Percentiles rank a stretch among this genome's conserved stretches.
Conservation (phyloP, 2,888 invertebrate genomes). For the Pristionchus exspectatus region DNA sequence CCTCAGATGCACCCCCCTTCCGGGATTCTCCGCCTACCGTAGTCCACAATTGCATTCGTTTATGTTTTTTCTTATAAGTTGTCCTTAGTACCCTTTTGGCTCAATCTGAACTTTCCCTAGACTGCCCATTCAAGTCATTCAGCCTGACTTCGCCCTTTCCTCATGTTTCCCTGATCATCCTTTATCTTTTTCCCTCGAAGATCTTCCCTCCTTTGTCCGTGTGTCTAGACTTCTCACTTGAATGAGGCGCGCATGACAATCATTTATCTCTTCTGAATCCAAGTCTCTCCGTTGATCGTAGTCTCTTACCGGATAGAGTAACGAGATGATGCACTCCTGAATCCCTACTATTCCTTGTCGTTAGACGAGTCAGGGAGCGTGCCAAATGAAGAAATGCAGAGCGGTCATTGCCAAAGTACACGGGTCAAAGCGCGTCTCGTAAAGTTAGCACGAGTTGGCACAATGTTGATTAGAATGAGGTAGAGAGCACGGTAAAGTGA, state of each 20-base stretch:
- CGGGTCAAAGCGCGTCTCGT: background rate
- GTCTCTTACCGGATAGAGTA: background rate
- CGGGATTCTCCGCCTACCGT: background rate
- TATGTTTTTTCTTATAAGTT: too few relatives aligned
- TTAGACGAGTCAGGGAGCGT: too few relatives aligned
- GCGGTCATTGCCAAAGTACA: background rate
- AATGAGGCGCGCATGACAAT: background rate
- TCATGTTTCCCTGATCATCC: background rate
- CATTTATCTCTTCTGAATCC: background rate
- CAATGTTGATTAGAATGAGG: background rate
- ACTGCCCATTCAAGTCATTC: background rate
- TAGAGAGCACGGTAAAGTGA: background rate
- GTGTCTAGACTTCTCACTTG: background rate
- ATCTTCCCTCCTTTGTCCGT: background rate
- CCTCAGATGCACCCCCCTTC: background rate
- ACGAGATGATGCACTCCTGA: background rate
- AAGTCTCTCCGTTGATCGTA: background rate
- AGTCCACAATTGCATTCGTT: background rate
- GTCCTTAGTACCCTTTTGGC: background rate
- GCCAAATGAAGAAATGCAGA: too few relatives aligned
- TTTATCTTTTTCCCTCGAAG: background rate
- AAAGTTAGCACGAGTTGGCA: background rate
- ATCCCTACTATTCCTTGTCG: too few relatives aligned
- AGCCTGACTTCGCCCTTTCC: background rate
- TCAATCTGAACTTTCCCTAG: background rate